phyloP scores from a whole-genome alignment of 2,797 vertebrate genomes.

The Nothura maculosa region DNA sequence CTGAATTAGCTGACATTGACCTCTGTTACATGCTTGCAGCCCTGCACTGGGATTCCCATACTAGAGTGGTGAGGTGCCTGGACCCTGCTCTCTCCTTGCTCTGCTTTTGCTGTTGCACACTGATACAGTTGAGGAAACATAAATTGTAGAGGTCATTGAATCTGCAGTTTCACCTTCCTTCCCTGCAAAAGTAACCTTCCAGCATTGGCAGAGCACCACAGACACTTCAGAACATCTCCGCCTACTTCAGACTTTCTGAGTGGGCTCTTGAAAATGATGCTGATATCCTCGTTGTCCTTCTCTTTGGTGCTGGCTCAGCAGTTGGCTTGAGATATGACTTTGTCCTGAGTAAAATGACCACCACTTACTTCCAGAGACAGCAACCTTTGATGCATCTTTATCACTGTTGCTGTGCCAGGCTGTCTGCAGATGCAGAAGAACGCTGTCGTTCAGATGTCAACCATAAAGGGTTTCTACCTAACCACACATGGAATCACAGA shows the following conservation, averaged over 20 bases:
- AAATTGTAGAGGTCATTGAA: not conserved
- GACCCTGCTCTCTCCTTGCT: not conserved
- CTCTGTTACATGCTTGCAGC: not conserved
- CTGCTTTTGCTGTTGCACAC: not conserved
- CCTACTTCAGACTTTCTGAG: not conserved
- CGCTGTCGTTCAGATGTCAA: rapidly evolving
- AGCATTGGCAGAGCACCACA: not conserved
- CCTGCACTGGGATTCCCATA: not conserved
- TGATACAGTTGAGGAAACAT: not conserved
- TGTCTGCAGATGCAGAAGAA: not conserved
- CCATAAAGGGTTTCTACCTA: not conserved
- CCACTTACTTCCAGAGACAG: not conserved
- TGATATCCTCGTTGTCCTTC: not conserved
- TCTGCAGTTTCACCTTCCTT: not conserved
- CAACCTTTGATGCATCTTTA: not conserved
- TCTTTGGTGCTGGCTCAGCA: not conserved
- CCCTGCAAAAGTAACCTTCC: not conserved
- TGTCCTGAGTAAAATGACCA: not conserved
- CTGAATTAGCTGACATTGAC: not conserved
- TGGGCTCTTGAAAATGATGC: not conserved
- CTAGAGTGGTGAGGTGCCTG: not conserved
- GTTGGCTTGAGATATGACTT: not conserved
- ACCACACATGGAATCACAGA: not conserved
- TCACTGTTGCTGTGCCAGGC: not conserved
- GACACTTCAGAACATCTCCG: not conserved